These are phyloP conservation scores for Metopolophium dirhodum DNA, from an alignment of 1,140 invertebrate genomes.

Conservation along the genomic window DNA sequence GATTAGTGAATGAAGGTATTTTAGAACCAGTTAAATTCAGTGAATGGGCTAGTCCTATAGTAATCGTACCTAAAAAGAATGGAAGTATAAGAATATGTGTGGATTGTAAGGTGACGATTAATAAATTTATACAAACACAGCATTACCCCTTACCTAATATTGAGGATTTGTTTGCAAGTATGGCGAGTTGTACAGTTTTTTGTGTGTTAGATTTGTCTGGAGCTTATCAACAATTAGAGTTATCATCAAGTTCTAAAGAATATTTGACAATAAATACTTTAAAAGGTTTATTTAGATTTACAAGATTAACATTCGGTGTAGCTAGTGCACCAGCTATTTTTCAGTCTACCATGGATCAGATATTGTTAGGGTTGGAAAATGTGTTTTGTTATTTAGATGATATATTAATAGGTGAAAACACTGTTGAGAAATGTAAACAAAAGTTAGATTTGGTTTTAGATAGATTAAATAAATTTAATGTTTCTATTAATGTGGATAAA, in stretches of 20 bases:
- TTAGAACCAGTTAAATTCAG: no score
- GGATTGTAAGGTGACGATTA: constrained; percentile 43
- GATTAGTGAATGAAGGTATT: constrained; percentile 54
- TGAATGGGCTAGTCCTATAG: no score
- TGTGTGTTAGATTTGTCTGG: constrained; percentile 62
- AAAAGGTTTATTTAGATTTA: constrained; percentile 50
- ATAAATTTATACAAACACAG: constrained; percentile 61
- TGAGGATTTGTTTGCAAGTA: constrained; percentile 60
- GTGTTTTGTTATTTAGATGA: no score
- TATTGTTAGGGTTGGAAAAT: no score
- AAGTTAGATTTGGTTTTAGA: no score
- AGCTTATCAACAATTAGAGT: constrained; percentile 63
- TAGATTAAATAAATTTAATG: no score
- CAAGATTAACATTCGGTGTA: constrained; percentile 45
- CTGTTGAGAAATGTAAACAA: no score
- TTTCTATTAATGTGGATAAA: no score
- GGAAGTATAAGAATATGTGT: no score
- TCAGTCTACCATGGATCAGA: no score
- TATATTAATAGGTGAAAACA: no score
- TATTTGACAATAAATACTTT: constrained; percentile 43
- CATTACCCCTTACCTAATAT: constrained; percentile 60
- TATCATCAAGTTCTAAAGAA: neutral
- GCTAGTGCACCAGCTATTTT: neutral
- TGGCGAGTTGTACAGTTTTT: constrained; percentile 61
- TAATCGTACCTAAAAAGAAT: no score